phyloP scores from a whole-genome alignment of 2,797 vertebrate genomes.

The Clarias laeviceps region DNA sequence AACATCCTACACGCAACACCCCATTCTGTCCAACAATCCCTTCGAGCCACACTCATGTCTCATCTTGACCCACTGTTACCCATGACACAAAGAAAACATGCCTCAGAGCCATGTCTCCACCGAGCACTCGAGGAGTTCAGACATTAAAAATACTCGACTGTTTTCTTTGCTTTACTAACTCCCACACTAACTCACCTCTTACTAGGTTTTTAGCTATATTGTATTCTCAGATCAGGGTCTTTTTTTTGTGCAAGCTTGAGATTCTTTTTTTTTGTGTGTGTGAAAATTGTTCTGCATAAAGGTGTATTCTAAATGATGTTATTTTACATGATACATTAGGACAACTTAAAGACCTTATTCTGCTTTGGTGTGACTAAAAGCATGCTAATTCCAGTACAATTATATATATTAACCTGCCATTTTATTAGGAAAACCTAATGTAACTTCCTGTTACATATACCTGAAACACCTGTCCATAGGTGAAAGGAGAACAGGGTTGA shows the following conservation, averaged over 20 bases:
- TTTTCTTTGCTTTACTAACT: not conserved
- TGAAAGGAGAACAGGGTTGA: not conserved
- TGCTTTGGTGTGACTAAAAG: not conserved
- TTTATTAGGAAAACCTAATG: not conserved
- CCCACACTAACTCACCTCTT: not conserved
- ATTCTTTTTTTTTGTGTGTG: not conserved
- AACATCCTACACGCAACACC: constrained; percentile 2
- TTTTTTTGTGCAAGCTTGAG: not conserved
- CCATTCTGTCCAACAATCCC: not conserved
- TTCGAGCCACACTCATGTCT: not conserved
- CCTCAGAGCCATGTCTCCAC: not conserved
- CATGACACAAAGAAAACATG: not conserved
- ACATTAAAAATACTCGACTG: constrained; percentile 1
- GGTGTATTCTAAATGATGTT: not conserved
- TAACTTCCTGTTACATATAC: not conserved
- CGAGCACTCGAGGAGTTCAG: not conserved
- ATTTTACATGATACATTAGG: not conserved
- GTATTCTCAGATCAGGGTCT: not conserved
- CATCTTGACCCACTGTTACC: not conserved
- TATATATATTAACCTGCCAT: not conserved
- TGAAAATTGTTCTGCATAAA: not conserved
- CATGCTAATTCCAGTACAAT: not conserved
- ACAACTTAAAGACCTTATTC: not conserved
- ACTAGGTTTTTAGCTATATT: not conserved
- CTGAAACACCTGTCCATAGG: not conserved